Evolutionary conservation across 1,140 invertebrate genomes (phyloP).

Genomic region (Belonocnema kinseyi): DNA sequence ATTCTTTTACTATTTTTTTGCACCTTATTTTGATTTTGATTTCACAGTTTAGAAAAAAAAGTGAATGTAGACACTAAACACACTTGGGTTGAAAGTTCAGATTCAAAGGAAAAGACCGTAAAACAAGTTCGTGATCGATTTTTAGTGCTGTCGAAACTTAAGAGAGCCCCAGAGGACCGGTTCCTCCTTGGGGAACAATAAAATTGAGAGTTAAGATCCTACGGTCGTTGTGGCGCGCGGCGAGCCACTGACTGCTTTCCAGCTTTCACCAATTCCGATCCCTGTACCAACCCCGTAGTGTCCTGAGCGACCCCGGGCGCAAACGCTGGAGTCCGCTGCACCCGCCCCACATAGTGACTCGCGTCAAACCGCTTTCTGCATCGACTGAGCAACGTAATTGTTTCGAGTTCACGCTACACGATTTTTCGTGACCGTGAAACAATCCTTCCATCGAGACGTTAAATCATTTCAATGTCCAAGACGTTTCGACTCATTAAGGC

Average conservation of each 20-base stretch:
- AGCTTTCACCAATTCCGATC: slow-evolving; percentile 62
- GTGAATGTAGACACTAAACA: not conserved
- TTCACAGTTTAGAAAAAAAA: no score
- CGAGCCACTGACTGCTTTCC: slow-evolving; percentile 69
- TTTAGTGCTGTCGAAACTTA: not conserved
- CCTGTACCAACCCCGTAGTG: slow-evolving; percentile 49
- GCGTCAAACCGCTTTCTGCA: slow-evolving; percentile 47
- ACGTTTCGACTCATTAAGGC: not conserved
- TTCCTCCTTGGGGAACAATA: not conserved
- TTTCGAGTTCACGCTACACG: slow-evolving; percentile 37
- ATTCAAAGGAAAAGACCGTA: no score
- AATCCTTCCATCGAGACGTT: slow-evolving; percentile 39
- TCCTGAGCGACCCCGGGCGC: slow-evolving; percentile 55
- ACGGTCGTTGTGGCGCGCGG: slow-evolving; percentile 66
- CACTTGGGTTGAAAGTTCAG: not conserved
- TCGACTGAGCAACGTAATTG: slow-evolving; percentile 42
- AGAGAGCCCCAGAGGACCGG: slow-evolving; percentile 16
- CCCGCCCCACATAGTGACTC: slow-evolving; percentile 3
- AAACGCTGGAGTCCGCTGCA: slow-evolving; percentile 50
- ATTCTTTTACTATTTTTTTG: no score
- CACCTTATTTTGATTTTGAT: no score
- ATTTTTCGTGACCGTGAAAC: slow-evolving; percentile 37
- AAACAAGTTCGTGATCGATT: not conserved
- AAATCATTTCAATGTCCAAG: not conserved
- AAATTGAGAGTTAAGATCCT: slow-evolving; percentile 3